Evolutionary conservation across 2,888 invertebrate genomes (phyloP), one percentile per base, ranked within the genome.

Genomic region (Drosophila melanocephala): DNA sequence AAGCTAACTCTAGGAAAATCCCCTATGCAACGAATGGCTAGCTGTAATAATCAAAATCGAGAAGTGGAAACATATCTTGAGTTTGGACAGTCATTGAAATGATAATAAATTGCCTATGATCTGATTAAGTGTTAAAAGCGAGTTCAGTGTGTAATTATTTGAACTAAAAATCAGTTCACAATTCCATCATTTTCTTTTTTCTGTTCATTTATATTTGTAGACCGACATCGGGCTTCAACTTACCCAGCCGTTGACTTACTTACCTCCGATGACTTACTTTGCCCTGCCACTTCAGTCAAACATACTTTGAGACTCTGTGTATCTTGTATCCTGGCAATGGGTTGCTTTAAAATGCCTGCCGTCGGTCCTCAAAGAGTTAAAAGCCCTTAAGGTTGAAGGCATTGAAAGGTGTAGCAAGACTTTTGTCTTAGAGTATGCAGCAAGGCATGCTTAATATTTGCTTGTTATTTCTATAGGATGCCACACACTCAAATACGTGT

Each of bases 201-300:
- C 10, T 12, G 14, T 16, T 39, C 19, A 16, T 14, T 42, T 64
- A 53, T 37, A n/a, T 60, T 59, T 37, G 32, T 68, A 22, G 37
- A n/a, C 44, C 14, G 50, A 50, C 44, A n/a, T 19, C 16, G 26
- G 12, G 30, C 9, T 59, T 57, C 22, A 51, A 51, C 37, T 47
- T 50, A 51, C 12, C 35, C 42, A 50, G 81, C 50, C 51, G 73
- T 71, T 75, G 64, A 70, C 69, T 81, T 56, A 16, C 30, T 57
- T 53, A 39, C 52, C 22, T 47, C 51, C 42, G 55, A 22, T 5
- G 47, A 47, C 16, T 26, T 82, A 74, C 47, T 79, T 77, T 86
- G 60, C 72, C 62, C 71, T 77, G 72, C 58, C 80, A 77, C 77
- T 76, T 80, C 58, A 56, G 60, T 52, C 47, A 51, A 53, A 69